A percentile compares a stretch with the other conserved stretches of the same genome.
Evolutionary conservation across 2,888 invertebrate genomes (phyloP).

Genomic region (Philereme transversata): DNA sequence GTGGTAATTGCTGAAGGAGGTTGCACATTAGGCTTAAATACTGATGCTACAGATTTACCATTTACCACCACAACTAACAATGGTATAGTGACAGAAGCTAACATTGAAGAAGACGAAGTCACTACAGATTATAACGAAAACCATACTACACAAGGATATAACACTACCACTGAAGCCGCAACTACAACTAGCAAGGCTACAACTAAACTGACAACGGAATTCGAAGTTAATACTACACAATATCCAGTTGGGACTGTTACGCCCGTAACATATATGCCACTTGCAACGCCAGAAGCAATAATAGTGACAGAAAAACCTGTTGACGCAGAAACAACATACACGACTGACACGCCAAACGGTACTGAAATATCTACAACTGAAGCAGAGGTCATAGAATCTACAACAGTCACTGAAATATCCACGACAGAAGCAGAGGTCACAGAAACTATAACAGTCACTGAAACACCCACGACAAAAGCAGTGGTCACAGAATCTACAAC

Average conservation of each 20-base stretch:
- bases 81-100: neutral
- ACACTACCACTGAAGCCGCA: neutral
- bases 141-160: neutral
- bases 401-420: neutral
- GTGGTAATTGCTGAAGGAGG: slow-evolving; percentile 34
- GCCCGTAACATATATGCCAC: neutral
- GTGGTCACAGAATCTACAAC: neutral
- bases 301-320: neutral
- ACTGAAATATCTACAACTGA: neutral
- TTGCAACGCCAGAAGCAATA: neutral
- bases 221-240: neutral
- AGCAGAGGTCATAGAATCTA: neutral
- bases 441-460: neutral
- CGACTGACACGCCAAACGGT: neutral
- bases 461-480: neutral
- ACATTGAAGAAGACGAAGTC: neutral
- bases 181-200: neutral
- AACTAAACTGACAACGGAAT: neutral
- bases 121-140: no score
- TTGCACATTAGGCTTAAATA: slow-evolving; percentile 24
- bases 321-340: neutral
- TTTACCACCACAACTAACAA: slow-evolving; percentile 7
- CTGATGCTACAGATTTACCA: slow-evolving; percentile 3
- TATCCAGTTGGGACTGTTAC: neutral
- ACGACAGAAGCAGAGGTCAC: neutral